phyloP scores from a whole-genome alignment of 2,888 invertebrate species.

The Neoitamus cyanurus region DNA sequence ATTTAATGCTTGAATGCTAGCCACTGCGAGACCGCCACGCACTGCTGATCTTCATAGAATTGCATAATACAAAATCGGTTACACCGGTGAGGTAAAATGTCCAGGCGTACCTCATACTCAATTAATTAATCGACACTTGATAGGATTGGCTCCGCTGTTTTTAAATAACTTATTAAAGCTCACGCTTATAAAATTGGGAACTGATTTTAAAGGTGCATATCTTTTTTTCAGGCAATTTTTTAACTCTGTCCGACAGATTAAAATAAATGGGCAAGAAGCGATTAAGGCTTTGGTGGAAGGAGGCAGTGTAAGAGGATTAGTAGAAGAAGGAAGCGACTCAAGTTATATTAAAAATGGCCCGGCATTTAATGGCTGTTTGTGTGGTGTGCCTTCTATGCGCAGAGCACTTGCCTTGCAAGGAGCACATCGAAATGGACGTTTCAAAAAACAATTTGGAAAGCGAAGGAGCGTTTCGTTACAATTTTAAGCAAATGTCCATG shows the following conservation, averaged over 20 bases:
- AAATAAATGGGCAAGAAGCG: conserved; percentile 20
- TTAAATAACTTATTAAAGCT: neutral
- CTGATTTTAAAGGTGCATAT: neutral
- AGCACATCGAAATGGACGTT: conserved; percentile 70
- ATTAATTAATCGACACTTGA: neutral
- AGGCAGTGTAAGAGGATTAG: conserved; percentile 12
- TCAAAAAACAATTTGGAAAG: conserved; percentile 28
- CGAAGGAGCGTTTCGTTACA: neutral
- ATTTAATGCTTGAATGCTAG: neutral
- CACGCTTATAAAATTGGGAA: neutral
- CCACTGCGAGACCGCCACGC: neutral
- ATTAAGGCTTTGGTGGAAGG: neutral
- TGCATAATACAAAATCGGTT: neutral
- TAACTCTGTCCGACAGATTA: neutral
- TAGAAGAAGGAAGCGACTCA: neutral
- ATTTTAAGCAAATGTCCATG: conserved; percentile 57
- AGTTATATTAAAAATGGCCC: conserved; percentile 65
- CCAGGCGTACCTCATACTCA: neutral
- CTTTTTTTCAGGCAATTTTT: neutral
- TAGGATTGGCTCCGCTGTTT: neutral
- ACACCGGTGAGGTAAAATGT: neutral
- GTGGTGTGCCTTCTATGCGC: conserved; percentile 85
- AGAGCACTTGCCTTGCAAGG: conserved; percentile 79
- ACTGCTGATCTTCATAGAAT: neutral
- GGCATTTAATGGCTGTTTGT: conserved; percentile 82